Evolutionary conservation across 2,797 vertebrate species (phyloP).

Genomic region (Schizopygopsis pylzovi): DNA sequence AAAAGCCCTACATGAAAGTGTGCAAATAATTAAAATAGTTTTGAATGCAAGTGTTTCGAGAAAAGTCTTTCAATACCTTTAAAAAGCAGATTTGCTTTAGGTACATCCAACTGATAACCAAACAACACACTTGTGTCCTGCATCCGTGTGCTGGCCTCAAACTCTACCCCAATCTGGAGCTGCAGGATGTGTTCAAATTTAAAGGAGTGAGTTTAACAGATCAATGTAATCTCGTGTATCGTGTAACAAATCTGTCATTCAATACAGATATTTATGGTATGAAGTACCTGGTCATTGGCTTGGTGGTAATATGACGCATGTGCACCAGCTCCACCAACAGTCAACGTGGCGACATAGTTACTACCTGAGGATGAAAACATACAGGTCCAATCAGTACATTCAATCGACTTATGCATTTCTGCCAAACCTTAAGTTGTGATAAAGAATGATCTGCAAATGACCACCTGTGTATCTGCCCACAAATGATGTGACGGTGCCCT

Average conservation of each 20-base stretch:
- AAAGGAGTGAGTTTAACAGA: conserved; percentile 5
- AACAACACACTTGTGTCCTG: conserved; percentile 89
- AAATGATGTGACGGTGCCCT: conserved; percentile 87
- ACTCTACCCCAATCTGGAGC: conserved; percentile 92
- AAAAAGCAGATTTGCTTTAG: conserved; percentile 91
- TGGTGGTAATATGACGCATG: conserved; percentile 94
- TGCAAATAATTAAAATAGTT: not conserved
- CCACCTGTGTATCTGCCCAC: conserved; percentile 89
- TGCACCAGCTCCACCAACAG: conserved; percentile 86
- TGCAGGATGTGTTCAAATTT: conserved; percentile 58
- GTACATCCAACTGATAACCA: conserved; percentile 90
- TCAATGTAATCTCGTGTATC: not conserved
- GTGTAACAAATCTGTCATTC: not conserved
- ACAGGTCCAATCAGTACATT: not conserved
- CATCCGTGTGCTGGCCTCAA: conserved; percentile 88
- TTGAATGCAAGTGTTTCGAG: not conserved
- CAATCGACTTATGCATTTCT: not conserved
- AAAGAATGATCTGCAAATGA: not conserved
- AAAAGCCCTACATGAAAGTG: not conserved
- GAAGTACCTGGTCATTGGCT: conserved; percentile 90
- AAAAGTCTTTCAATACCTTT: conserved; percentile 79
- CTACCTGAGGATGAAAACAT: conserved; percentile 65
- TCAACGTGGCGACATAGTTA: conserved; percentile 89
- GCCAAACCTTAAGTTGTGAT: not conserved
- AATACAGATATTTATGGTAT: not conserved